A percentile compares a stretch with the other conserved stretches of the same genome.
These are phyloP conservation scores for Amorpha juglandis DNA, from an alignment of 2,888 invertebrate genomes.

Conservation along the genomic window DNA sequence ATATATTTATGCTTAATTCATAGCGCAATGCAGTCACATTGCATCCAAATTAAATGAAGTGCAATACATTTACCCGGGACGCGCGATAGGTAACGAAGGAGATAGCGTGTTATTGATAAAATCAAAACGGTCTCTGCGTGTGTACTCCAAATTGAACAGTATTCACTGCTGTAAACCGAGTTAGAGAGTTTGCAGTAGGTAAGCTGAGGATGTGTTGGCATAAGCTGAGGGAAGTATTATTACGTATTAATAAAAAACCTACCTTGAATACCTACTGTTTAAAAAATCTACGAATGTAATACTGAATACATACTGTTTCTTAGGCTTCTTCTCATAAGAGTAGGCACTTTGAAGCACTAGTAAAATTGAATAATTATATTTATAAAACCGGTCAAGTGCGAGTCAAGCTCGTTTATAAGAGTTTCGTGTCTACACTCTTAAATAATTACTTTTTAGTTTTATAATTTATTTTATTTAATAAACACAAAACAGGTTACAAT, in stretches of 20 bases:
- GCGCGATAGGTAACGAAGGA: conserved; percentile 17
- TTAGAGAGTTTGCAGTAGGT: conserved; percentile 50
- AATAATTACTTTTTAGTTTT: too few relatives aligned
- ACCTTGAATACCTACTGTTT: background rate
- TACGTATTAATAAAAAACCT: too few relatives aligned
- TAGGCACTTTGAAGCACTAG: too few relatives aligned
- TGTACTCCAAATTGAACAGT: conserved; percentile 63
- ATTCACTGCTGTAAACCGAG: conserved; percentile 68
- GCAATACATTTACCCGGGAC: background rate
- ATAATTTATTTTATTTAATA: too few relatives aligned
- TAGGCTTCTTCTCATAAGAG: too few relatives aligned
- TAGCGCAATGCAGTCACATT: background rate
- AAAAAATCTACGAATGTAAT: too few relatives aligned
- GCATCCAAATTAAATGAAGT: conserved; percentile 9
- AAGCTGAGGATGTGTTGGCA: conserved; percentile 13
- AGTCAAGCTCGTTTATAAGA: too few relatives aligned
- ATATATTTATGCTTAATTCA: background rate
- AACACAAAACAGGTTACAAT: too few relatives aligned
- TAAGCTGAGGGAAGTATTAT: conserved; percentile 34
- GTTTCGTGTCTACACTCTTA: too few relatives aligned
- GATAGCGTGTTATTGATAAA: conserved; percentile 22
- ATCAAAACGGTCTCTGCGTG: conserved; percentile 31
- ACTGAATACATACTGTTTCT: too few relatives aligned
- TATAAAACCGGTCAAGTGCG: too few relatives aligned
- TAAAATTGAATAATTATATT: too few relatives aligned